phyloP scores from a whole-genome alignment of 2,797 vertebrate species.

The Alcedo atthis region DNA sequence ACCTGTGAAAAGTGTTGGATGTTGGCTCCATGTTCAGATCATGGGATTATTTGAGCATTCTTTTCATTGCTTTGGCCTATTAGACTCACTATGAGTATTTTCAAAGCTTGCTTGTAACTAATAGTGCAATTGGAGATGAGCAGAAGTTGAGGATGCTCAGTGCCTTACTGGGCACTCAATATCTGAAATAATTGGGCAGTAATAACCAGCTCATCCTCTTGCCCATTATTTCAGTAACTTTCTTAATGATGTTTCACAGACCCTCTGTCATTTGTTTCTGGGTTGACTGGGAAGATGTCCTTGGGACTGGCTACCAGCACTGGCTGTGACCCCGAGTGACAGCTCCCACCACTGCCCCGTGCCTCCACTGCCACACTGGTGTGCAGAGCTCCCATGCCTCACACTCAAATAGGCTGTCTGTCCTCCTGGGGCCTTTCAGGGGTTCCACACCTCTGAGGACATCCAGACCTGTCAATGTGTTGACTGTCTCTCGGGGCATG shows the following conservation, averaged over 20 bases:
- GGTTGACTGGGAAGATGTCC: not conserved
- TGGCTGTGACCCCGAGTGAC: not conserved
- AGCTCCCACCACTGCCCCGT: not conserved
- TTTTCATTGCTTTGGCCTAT: not conserved
- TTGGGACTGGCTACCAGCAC: not conserved
- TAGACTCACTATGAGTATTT: not conserved
- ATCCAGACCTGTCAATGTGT: not conserved
- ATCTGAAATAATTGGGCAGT: not conserved
- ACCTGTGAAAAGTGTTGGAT: not conserved
- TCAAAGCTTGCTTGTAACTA: not conserved
- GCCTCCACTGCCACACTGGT: accelerated
- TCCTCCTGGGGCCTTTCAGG: not conserved
- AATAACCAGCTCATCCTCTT: not conserved
- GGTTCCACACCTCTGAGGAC: not conserved
- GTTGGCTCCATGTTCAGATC: not conserved
- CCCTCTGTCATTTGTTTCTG: not conserved
- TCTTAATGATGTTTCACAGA: not conserved
- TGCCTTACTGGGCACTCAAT: not conserved
- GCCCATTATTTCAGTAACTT: not conserved
- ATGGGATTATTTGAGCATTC: not conserved
- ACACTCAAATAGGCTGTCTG: accelerated
- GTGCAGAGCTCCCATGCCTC: not conserved
- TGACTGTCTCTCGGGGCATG: not conserved
- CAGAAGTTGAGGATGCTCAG: not conserved
- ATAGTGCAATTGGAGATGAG: not conserved